Base-by-base conservation (phyloP, 37 sponge, comb jelly and placozoan species). In the Dysidea cf. avara region DNA sequence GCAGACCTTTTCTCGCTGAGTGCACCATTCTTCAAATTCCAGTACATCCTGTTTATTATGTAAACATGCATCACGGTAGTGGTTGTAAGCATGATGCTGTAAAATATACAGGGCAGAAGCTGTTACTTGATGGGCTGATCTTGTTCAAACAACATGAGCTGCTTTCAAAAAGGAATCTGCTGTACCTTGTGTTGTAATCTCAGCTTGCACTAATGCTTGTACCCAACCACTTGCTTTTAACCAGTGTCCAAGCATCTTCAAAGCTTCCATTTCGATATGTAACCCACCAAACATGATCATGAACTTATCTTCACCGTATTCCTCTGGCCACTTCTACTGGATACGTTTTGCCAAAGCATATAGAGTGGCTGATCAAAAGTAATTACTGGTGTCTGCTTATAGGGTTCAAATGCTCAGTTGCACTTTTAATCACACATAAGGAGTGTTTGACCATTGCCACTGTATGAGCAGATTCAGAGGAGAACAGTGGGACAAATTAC, bases 281-380 rank as follows among this genome's bases (percentile, higher is more conserved):
- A 59, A 49, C 68, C 80, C 68, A 25, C 78, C 78, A 65, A 77
- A 65, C 58, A 77, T 66, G 25, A 67, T 54, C 60, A 68, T 61
- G 53, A 78, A 68, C 40, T 35, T 52, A 32, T 78, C 68, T 36
- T 78, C 79, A 31, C 79, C 79, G 68, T 68, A 67, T 26, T 56
- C 46, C 13, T 78, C 61, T 34, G 60, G 79, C 79, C 61, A 68
- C 9, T 18, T 75, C 64, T 34, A 54, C 30, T 54, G 72, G 26
- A 55, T 71, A 18, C 14, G 13, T 31, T 71, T 72, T 37, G 76
- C 76, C 60, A 53, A 74, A 34, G 75, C 75, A 74, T 39, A 74
- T n/a, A n/a, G 40, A 60, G 61, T 74, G 75, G 75, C 75, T 74
- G 75, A 18, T 74, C 75, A 74, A 74, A 74, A 13, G 75, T 60